Conservation (phyloP, 2,888 invertebrate genomes). For the Microchrysa polita region DNA sequence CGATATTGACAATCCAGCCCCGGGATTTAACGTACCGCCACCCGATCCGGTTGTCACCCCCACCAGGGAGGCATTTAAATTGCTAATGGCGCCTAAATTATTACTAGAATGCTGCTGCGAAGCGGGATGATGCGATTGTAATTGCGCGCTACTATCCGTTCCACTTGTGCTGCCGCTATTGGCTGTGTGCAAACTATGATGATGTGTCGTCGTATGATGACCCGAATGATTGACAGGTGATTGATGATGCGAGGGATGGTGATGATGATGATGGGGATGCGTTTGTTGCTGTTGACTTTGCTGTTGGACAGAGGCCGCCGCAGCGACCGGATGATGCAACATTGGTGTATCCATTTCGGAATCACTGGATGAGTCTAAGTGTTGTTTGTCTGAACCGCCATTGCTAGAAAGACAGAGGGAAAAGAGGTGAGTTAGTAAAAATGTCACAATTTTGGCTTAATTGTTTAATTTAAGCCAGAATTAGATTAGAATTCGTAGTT, state of each 20-base stretch:
- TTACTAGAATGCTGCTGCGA: conserved; percentile 53
- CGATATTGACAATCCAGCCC: conserved; percentile 50
- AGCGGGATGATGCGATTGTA: conserved; percentile 49
- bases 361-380: conserved; percentile 65
- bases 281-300: conserved; percentile 55
- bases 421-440: conserved; percentile 3
- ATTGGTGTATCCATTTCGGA: conserved; percentile 64
- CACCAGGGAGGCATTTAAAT: conserved; percentile 54
- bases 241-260: conserved; percentile 38
- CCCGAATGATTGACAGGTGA: conserved; percentile 51
- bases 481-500: too few species aligned
- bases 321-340: conserved; percentile 57
- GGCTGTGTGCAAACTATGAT: conserved; percentile 48
- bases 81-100: conserved; percentile 53
- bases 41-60: conserved; percentile 53
- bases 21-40: conserved; percentile 26
- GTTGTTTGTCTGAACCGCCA: conserved; percentile 65
- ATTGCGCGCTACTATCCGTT: conserved; percentile 44
- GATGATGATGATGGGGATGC: conserved; percentile 50
- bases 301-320: conserved; percentile 54
- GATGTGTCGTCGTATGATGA: conserved; percentile 54
- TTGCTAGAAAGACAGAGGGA: conserved; percentile 56
- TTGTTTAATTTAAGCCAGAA: too few species aligned
- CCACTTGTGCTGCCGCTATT: conserved; percentile 48
- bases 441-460: too few species aligned